These are phyloP conservation scores for Rhodeus uyekii DNA, from an alignment of 2,797 vertebrate genomes.

Conservation along the genomic window DNA sequence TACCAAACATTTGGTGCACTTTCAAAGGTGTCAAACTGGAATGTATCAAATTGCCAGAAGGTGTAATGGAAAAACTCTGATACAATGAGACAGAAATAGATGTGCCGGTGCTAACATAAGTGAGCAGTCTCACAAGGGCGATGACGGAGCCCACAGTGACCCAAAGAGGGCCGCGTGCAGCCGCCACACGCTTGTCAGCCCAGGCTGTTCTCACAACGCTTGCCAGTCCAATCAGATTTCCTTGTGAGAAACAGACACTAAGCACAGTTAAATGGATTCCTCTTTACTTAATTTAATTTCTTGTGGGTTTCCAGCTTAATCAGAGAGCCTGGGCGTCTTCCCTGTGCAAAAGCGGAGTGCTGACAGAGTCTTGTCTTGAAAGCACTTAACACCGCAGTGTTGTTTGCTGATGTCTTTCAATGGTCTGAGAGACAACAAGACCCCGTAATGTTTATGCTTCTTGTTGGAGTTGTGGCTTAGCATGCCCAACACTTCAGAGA, in stretches of 20 bases:
- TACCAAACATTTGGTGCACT: not conserved
- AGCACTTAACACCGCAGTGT: conserved; percentile 61
- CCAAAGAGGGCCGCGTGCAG: conserved; percentile 29
- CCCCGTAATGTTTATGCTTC: conserved; percentile 63
- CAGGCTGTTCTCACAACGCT: not conserved
- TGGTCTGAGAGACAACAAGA: conserved; percentile 58
- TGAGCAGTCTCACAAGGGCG: conserved; percentile 40
- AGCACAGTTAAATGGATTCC: not conserved
- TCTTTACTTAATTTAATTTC: conserved; percentile 3
- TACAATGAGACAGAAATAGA: not conserved
- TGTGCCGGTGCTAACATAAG: conserved; percentile 28
- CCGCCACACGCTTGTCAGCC: not conserved
- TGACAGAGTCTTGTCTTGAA: conserved; percentile 67
- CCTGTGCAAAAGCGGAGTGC: conserved; percentile 51
- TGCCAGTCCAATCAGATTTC: conserved; percentile 10
- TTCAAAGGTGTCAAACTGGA: not conserved
- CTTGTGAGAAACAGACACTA: not conserved
- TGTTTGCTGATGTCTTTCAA: conserved; percentile 70
- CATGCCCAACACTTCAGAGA: conserved; percentile 22
- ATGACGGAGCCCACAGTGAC: conserved; percentile 49
- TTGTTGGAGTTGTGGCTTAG: conserved; percentile 45
- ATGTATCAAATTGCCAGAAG: not conserved
- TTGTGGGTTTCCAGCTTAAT: conserved; percentile 3
- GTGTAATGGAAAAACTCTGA: not conserved
- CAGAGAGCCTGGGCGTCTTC: conserved; percentile 28